Percentiles rank a stretch among this genome's conserved stretches.
These are phyloP conservation scores for Trematocara caparti DNA, from an alignment of 2,797 vertebrate genomes.

Conservation along the genomic window DNA sequence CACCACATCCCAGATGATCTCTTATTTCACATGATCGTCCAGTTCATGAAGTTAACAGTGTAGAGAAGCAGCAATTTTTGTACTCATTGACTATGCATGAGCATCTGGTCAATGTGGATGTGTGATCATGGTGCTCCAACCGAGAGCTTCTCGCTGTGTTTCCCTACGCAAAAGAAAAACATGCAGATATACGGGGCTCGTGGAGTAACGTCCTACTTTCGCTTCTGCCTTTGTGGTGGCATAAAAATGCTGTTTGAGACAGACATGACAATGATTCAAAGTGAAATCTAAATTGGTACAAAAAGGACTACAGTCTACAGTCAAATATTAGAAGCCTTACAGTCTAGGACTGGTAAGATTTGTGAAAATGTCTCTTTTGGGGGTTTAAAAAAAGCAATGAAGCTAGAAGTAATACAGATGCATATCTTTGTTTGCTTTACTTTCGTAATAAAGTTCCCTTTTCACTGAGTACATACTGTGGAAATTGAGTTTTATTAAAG, in stretches of 20 bases:
- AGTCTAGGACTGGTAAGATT: background rate
- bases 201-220: background rate
- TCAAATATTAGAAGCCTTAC: background rate
- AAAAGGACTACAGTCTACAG: background rate
- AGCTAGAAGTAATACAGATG: background rate
- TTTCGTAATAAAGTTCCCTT: background rate
- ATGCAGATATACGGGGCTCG: background rate
- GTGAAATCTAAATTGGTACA: background rate
- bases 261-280: background rate
- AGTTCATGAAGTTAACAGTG: conserved; percentile 15
- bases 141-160: conserved; percentile 23
- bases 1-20: conserved; percentile 7
- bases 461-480: background rate
- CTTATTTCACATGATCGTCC: background rate
- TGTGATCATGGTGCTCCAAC: conserved; percentile 35
- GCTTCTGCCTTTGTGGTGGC: background rate
- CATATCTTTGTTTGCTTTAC: background rate
- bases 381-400: background rate
- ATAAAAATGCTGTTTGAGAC: background rate
- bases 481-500: background rate
- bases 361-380: background rate
- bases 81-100: conserved; percentile 75
- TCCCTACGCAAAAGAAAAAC: conserved; percentile 29
- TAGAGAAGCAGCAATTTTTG: conserved; percentile 7
- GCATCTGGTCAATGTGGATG: conserved; percentile 68